A percentile compares a stretch with the other conserved stretches of the same genome.
These are phyloP conservation scores for Datnioides undecimradiatus DNA, from an alignment of 2,113 vertebrate species.

Conservation along the genomic window DNA sequence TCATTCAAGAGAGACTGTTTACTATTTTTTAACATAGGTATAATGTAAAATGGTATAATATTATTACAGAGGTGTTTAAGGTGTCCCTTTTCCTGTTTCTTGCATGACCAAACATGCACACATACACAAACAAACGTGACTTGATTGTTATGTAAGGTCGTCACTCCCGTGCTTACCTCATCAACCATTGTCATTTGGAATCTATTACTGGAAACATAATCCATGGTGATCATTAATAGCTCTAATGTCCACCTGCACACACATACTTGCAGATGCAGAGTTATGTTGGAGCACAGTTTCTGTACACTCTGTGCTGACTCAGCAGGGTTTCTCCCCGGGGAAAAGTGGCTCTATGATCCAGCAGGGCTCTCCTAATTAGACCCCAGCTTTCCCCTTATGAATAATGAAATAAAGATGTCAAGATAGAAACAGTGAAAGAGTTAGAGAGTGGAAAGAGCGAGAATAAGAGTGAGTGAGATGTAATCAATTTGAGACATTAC, in stretches of 20 bases:
- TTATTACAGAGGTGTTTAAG: not conserved
- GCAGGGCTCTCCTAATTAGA: conserved; percentile 20
- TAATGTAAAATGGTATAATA: conserved; percentile 14
- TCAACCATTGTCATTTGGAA: conserved; percentile 40
- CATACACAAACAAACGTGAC: conserved; percentile 38
- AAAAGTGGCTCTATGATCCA: conserved; percentile 22
- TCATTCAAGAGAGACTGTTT: conserved; percentile 4
- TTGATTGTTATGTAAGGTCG: conserved; percentile 58
- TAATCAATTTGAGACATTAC: not conserved
- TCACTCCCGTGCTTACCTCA: conserved; percentile 60
- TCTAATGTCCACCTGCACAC: conserved; percentile 12
- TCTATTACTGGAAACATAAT: conserved; percentile 77
- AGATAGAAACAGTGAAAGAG: not conserved
- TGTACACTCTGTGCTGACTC: conserved; percentile 24
- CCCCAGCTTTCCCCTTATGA: conserved; percentile 13
- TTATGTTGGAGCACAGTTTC: no score
- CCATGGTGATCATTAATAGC: conserved; percentile 53
- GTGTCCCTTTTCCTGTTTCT: not conserved
- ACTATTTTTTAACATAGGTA: not conserved
- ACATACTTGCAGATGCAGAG: not conserved
- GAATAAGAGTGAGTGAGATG: not conserved
- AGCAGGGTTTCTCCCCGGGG: conserved; percentile 8
- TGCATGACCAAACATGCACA: not conserved
- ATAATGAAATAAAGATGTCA: conserved; percentile 20
- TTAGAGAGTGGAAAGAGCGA: not conserved